Evolutionary conservation across 2,113 vertebrate genomes (phyloP).

Genomic region (Nyctibius bracteatus): DNA sequence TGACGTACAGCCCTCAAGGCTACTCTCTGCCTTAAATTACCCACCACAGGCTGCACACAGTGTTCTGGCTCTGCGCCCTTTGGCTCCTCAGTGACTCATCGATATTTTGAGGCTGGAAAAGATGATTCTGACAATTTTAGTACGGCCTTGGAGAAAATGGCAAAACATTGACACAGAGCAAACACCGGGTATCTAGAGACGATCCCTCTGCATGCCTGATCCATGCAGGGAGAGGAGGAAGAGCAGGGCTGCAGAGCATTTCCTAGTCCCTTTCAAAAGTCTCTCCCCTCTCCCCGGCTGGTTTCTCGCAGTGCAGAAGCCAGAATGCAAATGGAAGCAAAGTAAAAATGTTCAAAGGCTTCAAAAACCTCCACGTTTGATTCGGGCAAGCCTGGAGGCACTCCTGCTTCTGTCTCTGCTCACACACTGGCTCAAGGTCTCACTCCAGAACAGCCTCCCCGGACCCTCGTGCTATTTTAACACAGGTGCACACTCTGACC

Average conservation of each 20-base stretch:
- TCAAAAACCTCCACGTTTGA: neutral
- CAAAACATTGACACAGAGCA: neutral
- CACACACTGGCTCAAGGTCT: neutral
- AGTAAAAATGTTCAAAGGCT: neutral
- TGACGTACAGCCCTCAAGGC: neutral
- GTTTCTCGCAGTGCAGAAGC: neutral
- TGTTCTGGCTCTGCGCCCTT: neutral
- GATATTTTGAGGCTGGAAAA: neutral
- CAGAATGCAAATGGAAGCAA: neutral
- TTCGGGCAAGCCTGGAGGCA: neutral
- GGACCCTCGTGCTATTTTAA: neutral
- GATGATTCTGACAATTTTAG: neutral
- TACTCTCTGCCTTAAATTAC: neutral
- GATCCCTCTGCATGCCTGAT: neutral
- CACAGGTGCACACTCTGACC: accelerated
- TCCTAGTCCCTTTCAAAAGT: neutral
- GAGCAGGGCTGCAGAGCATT: neutral
- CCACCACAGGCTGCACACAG: neutral
- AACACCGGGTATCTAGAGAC: accelerated
- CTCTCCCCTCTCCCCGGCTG: neutral
- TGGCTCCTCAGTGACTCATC: neutral
- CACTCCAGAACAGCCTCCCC: neutral
- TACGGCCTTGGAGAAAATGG: neutral
- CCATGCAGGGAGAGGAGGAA: neutral
- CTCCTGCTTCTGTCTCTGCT: neutral